Percentiles rank a stretch among this genome's conserved stretches.
These are phyloP conservation scores for Pseudochromis fuscus DNA, from an alignment of 2,797 vertebrate genomes.

Conservation along the genomic window DNA sequence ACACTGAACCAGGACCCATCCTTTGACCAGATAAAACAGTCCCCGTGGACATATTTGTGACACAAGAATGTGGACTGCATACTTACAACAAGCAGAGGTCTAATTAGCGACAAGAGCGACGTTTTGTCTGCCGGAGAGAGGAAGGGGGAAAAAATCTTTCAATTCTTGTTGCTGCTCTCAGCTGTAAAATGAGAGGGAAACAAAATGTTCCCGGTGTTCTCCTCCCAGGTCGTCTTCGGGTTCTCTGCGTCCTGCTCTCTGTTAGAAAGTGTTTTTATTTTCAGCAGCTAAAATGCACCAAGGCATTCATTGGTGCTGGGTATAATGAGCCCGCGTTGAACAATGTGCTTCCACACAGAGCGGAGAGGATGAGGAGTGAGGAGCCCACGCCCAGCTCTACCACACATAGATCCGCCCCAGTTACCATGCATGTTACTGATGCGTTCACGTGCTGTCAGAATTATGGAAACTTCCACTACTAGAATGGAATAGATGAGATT, in stretches of 20 bases:
- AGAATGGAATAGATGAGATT: no score
- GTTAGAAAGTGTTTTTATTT: conserved; percentile 45
- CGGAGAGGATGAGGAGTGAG: conserved; percentile 70
- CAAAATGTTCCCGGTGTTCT: conserved; percentile 48
- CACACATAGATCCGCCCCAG: conserved; percentile 79
- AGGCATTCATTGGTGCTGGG: conserved; percentile 62
- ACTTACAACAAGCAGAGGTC: conserved; percentile 82
- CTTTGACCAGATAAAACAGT: background rate
- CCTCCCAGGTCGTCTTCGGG: conserved; percentile 46
- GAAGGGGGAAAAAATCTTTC: conserved; percentile 55
- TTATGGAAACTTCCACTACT: rapidly evolving
- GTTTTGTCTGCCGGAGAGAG: conserved; percentile 64
- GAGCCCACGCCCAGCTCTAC: conserved; percentile 86
- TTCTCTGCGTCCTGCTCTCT: conserved; percentile 22
- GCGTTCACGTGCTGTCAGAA: conserved; percentile 43
- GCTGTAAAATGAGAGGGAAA: conserved; percentile 5
- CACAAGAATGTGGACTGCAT: conserved; percentile 66
- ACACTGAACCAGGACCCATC: conserved; percentile 15
- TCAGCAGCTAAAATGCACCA: conserved; percentile 52
- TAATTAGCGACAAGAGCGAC: conserved; percentile 70
- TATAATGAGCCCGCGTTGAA: conserved; percentile 76
- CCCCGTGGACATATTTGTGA: conserved; percentile 40
- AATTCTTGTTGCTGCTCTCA: conserved; percentile 66
- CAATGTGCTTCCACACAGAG: conserved; percentile 83
- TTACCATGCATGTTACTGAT: conserved; percentile 63